Evolutionary conservation across 2,888 invertebrate species (phyloP), one percentile per base, ranked within the genome.

Genomic region (Anorthoa munda): DNA sequence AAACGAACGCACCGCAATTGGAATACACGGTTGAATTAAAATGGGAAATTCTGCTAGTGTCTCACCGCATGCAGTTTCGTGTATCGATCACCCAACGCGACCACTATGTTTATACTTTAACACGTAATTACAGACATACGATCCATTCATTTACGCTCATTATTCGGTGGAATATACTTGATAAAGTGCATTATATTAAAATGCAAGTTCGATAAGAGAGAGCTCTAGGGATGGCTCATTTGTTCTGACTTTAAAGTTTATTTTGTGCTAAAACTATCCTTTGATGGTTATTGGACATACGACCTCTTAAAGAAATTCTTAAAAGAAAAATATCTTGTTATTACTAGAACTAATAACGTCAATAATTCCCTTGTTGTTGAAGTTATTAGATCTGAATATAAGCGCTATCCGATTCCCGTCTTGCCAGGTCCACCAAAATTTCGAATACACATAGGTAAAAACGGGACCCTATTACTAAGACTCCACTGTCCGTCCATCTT

Each of bases 91-190:
- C 65, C 48, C 45, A 79, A 18, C 45, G 70, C 39, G 31, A 59
- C 84, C 81, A 48, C 61, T 58, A 51, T 60, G 84, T 81, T 75
- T 65, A 81, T 72, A 77, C 65, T 66, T 84, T 81, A 75, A 58
- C 81, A 81, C 26, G 23, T 67, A 75, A 84, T 82, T 77, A 77
- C 70, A 70, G 77, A 84, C 23, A 61, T 46, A 58, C 76, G 82
- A 72, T 84, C 69, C 72, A 72, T 77, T 81, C 18, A 79, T 79
- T 82, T 53, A 56, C 56, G 9, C 31, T 65, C 56, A 76, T 81
- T 67, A 76, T 76, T 61, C 15, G 4, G 2, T 23, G 51, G 67
- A 58, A 64, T 60, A 39, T 65, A 66, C 39, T 73, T 56, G 5
- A 61, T 48, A 55, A 65, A 70, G 17, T 21, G 51, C 21, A 45